Conservation (phyloP, 2,797 vertebrate species). For the Eulemur albifrons region DNA sequence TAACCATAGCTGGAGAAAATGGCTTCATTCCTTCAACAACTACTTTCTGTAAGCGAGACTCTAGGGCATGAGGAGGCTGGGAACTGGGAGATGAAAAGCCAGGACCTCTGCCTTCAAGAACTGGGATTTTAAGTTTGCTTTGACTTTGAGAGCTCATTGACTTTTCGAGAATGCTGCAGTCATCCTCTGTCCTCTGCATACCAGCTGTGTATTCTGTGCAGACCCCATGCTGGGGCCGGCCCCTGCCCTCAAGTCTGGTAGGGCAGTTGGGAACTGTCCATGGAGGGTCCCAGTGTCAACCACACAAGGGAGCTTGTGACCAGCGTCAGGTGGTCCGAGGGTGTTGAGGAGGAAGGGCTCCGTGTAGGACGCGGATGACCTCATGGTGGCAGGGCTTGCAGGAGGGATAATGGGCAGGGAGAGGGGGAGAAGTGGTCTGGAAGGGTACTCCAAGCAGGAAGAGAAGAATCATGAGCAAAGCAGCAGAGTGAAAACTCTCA, state of each 20-base stretch:
- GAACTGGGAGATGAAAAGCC: background rate
- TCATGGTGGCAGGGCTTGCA: background rate
- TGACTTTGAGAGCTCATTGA: background rate
- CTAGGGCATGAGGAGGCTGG: background rate
- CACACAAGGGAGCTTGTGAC: background rate
- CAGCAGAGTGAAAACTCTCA: background rate
- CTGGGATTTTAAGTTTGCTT: background rate
- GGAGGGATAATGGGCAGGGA: background rate
- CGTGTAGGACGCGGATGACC: background rate
- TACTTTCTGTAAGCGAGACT: background rate
- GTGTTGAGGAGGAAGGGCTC: background rate
- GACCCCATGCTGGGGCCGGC: background rate
- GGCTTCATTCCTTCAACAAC: background rate
- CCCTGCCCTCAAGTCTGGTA: background rate
- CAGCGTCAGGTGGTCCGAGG: background rate
- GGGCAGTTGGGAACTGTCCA: background rate
- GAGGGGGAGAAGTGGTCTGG: background rate
- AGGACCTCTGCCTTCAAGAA: background rate
- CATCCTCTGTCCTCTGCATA: background rate
- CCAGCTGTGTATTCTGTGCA: background rate
- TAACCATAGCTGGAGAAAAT: background rate
- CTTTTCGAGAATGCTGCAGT: background rate
- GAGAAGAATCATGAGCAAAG: background rate
- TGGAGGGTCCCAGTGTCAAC: background rate
- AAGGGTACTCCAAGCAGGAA: background rate